Conservation (phyloP, 2,797 vertebrate species). For the Lacerta bilineata region DNA sequence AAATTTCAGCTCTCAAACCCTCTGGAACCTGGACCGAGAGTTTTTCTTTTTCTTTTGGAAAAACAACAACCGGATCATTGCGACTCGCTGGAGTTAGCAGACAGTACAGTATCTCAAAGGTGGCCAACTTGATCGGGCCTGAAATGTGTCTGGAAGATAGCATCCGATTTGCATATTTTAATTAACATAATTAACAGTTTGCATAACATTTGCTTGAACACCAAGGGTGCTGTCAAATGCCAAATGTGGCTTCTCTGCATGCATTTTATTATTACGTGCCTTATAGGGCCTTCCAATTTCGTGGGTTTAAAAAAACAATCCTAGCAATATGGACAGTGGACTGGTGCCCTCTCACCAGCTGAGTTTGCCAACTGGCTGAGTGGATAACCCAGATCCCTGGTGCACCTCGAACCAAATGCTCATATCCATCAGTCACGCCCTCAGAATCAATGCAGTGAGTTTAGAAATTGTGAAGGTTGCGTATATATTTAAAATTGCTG, state of each 20-base stretch:
- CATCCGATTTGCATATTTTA: conserved; percentile 41
- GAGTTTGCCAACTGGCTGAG: conserved; percentile 11
- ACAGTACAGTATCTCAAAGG: conserved; percentile 61
- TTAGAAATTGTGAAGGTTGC: background rate
- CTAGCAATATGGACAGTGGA: background rate
- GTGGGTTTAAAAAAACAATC: too few relatives aligned
- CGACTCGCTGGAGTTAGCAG: conserved; percentile 69
- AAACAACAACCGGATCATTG: too few relatives aligned
- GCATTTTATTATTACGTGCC: conserved; percentile 14
- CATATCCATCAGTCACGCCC: background rate
- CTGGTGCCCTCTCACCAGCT: background rate
- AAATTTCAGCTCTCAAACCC: conserved; percentile 61
- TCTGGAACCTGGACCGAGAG: conserved; percentile 62
- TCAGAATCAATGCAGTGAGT: background rate
- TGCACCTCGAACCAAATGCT: background rate
- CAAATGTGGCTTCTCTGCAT: conserved; percentile 28
- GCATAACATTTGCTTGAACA: conserved; percentile 40
- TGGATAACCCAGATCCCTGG: background rate
- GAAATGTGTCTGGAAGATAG: conserved; percentile 14
- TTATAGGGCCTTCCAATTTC: conserved; percentile 4
- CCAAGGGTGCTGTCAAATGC: conserved; percentile 20
- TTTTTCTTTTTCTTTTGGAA: too few relatives aligned
- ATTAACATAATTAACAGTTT: conserved; percentile 46
- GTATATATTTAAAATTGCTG: background rate
- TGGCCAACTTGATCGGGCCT: conserved; percentile 6